These are phyloP conservation scores for Palloptera scutellata DNA, from an alignment of 2,888 invertebrate species.

Conservation along the genomic window DNA sequence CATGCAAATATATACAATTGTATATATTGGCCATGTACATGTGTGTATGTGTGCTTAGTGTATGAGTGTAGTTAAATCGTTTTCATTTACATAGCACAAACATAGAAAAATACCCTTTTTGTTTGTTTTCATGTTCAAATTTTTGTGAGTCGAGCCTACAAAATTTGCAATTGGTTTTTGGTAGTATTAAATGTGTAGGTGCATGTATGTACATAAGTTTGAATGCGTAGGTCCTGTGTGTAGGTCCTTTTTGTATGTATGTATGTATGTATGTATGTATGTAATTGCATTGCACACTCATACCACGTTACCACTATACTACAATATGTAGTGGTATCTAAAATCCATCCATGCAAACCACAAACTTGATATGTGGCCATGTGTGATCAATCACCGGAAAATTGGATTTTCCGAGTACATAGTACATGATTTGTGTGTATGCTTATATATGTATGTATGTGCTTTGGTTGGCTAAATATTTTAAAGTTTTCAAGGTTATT, in stretches of 20 bases:
- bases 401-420: constrained; percentile 60
- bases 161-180: not conserved
- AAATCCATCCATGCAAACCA: constrained; percentile 40
- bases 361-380: constrained; percentile 56
- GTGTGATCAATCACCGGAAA: constrained; percentile 65
- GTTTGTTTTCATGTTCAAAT: constrained; percentile 15
- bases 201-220: not conserved
- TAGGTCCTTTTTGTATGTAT: not conserved
- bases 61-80: constrained; percentile 6
- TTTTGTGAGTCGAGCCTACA: constrained; percentile 1
- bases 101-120: constrained; percentile 10
- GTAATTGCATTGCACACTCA: not conserved
- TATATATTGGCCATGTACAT: not conserved
- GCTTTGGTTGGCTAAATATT: too few relatives aligned
- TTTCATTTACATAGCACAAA: too few relatives aligned
- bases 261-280: not conserved
- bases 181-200: not conserved
- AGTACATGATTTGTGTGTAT: too few relatives aligned
- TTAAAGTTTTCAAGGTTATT: too few relatives aligned
- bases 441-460: too few relatives aligned
- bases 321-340: too few relatives aligned
- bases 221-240: too few relatives aligned
- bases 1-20: constrained; percentile 2
- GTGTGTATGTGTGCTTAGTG: not conserved
- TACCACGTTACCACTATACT: too few relatives aligned